A percentile compares a stretch with the other conserved stretches of the same genome.
phyloP scores from a whole-genome alignment of 2,797 vertebrate genomes.

The Notamacropus eugenii region DNA sequence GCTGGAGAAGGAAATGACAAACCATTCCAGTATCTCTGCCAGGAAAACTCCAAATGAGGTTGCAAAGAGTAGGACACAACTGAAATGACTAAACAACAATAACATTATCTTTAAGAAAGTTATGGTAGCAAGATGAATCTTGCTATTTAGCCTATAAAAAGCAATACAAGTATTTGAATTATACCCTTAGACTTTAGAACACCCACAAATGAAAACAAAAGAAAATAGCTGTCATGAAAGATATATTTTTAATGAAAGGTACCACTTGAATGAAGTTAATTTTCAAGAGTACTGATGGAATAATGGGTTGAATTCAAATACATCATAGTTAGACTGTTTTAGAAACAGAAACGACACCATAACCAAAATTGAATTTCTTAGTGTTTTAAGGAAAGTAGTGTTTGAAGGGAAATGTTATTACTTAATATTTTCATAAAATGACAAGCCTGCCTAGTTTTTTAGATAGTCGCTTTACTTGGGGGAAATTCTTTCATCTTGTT shows the following conservation, averaged over 20 bases:
- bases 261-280: not conserved
- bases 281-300: not conserved
- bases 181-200: not conserved
- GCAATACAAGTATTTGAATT: not conserved
- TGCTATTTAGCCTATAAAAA: not conserved
- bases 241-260: not conserved
- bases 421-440: not conserved
- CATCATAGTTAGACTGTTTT: not conserved
- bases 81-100: not conserved
- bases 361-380: not conserved
- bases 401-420: not conserved
- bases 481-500: not conserved
- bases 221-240: not conserved
- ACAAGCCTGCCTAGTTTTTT: not conserved
- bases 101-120: not conserved
- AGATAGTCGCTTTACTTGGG: not conserved
- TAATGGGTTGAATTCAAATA: not conserved
- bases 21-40: not conserved
- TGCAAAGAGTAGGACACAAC: not conserved
- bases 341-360: not conserved
- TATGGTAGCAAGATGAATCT: not conserved
- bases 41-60: not conserved
- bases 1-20: not conserved
- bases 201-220: not conserved
- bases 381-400: not conserved